Evolutionary conservation across 2,888 invertebrate species (phyloP).

Genomic region (Zygaena filipendulae): DNA sequence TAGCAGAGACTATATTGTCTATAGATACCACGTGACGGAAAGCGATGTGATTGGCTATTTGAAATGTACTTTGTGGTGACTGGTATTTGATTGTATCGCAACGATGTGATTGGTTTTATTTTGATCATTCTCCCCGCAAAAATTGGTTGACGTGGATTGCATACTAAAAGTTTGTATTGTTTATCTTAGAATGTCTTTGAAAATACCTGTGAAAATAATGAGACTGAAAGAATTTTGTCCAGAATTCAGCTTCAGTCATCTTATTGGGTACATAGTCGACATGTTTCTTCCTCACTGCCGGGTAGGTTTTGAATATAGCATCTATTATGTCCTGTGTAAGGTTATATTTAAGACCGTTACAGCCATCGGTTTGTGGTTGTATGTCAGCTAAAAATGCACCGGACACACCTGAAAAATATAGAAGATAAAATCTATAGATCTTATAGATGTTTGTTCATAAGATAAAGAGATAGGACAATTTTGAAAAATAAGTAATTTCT

Average conservation of each 20-base stretch:
- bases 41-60: too few species aligned
- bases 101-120: too few species aligned
- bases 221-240: conserved; percentile 99
- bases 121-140: too few species aligned
- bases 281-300: conserved; percentile 97
- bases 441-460: not conserved
- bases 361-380: conserved; percentile 96
- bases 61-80: too few species aligned
- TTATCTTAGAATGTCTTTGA: too few species aligned
- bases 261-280: conserved; percentile 95
- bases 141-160: too few species aligned
- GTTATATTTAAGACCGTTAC: conserved; percentile 97
- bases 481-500: too few species aligned
- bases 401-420: conserved; percentile 68
- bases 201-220: conserved; percentile 93
- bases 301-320: conserved; percentile 99
- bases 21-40: too few species aligned
- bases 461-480: too few species aligned
- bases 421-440: conserved; percentile 4
- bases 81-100: too few species aligned
- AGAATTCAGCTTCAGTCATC: conserved; percentile 96
- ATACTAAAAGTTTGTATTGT: too few species aligned
- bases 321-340: conserved; percentile 97
- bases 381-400: conserved; percentile 90
- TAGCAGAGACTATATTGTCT: too few species aligned